Evolutionary conservation across 2,797 vertebrate species (phyloP), one percentile per base, ranked within the genome.

Genomic region (Macroramphosus scolopax): DNA sequence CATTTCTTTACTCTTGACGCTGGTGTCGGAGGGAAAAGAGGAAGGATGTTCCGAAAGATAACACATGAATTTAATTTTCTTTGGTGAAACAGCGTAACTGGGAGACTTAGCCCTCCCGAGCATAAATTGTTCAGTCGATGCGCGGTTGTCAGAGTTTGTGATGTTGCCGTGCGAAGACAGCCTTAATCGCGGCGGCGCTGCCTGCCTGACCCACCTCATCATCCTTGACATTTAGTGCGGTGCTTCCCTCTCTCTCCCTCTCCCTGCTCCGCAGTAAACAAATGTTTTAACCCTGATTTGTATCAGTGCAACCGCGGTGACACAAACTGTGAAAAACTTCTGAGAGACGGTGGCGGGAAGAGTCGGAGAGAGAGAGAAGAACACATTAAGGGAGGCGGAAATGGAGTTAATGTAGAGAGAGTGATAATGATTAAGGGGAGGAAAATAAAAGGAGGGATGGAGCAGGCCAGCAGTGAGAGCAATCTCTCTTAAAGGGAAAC

Each of bases 141-240:
- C 51, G 54, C 29, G 47, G 54, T 68, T 84, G 79, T 77, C 67
- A 64, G 50, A 59, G 69, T 65, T 77, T 75, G 77, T 63, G 76
- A 86, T 59, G 72, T 81, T 74, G 77, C 58, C 45, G 63, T 36
- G 47, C 38, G 7, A 64, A 73, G 78, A 74, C 76, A 68, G 75
- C 67, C 37, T 31, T 80, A 84, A 85, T 73, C 63, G 69, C 69
- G 52, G 49, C 58, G 42, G 52, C 66, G 37, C 75, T 68, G 74
- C 65, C 68, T 58, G 81, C 64, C 82, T 78, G 72, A 75, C 72
- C 81, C 79, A 82, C 75, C 84, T 88, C 85, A 85, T 89, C 88
- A 87, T 80, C 75, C 74, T 46, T 89, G 88, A 87, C 87, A 89
- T 89, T 88, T 86, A 84, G 64, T 67, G 63, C 61, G 34, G 48